These are phyloP conservation scores for Brachyhypopomus gauderio DNA, from an alignment of 2,113 vertebrate species.

Conservation along the genomic window DNA sequence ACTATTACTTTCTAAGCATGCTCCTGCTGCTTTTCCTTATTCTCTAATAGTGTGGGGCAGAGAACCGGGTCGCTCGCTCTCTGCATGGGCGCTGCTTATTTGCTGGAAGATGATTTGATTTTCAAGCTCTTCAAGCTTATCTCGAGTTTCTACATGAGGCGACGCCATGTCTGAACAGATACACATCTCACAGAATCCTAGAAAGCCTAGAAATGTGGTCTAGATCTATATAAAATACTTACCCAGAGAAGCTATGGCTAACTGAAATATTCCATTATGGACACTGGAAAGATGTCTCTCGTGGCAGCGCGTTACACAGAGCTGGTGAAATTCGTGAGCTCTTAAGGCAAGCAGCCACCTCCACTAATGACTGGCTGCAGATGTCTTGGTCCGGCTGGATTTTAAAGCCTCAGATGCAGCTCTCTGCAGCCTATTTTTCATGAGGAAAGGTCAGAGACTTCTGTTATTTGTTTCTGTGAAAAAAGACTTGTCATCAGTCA, in stretches of 20 bases:
- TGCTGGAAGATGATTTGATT: conserved; percentile 8
- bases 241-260: background rate
- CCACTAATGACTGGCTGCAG: background rate
- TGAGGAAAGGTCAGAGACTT: background rate
- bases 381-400: too few relatives aligned
- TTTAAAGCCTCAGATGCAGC: too few relatives aligned
- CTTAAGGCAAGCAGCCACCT: background rate
- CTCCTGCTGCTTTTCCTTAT: background rate
- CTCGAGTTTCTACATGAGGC: background rate
- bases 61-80: background rate
- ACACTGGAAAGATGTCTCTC: background rate
- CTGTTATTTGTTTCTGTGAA: background rate
- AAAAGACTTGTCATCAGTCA: background rate
- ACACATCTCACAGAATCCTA: conserved; percentile 5
- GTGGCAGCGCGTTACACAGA: background rate
- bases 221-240: background rate
- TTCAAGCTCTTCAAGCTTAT: conserved; percentile 1
- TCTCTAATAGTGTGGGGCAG: conserved; percentile 13
- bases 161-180: background rate
- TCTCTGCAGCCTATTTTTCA: background rate
- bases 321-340: background rate
- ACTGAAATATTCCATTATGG: background rate
- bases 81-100: background rate
- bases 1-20: background rate
- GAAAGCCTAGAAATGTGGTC: background rate